A percentile compares a stretch with the other conserved stretches of the same genome.
Evolutionary conservation across 2,797 vertebrate genomes (phyloP).

Genomic region (Hyperoplus lanceolatus): DNA sequence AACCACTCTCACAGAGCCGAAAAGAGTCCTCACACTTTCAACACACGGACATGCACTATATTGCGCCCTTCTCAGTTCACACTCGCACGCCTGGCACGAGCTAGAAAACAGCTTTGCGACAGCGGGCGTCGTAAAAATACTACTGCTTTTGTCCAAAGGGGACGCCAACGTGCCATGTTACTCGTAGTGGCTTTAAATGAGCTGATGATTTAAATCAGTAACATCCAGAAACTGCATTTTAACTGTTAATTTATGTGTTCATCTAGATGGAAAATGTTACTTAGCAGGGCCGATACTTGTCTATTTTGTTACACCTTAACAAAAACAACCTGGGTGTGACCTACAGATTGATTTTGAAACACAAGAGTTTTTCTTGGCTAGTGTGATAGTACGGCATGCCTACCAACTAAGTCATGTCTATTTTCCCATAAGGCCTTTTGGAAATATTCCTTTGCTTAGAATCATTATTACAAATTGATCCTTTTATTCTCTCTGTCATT

Average conservation of each 20-base stretch:
- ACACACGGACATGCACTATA: no score
- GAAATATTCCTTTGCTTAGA: not conserved
- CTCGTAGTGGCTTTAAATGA: no score
- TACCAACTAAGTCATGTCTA: conserved; percentile 90
- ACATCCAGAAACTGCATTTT: not conserved
- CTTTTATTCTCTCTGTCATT: not conserved
- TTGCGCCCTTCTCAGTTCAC: no score
- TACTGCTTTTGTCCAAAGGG: no score
- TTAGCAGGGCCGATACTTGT: not conserved
- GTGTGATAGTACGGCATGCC: not conserved
- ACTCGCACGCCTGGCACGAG: no score
- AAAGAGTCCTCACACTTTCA: no score
- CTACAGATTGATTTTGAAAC: not conserved
- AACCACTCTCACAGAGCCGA: no score
- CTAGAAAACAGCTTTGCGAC: no score
- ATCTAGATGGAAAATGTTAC: conserved; percentile 5
- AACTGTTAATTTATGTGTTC: not conserved
- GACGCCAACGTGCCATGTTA: no score
- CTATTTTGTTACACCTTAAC: conserved; percentile 1
- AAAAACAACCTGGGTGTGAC: conserved; percentile 12
- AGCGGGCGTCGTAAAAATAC: no score
- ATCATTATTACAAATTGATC: not conserved
- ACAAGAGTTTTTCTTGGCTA: conserved; percentile 26
- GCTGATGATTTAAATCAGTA: not conserved
- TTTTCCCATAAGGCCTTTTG: conserved; percentile 87